Percentiles rank a stretch among this genome's conserved stretches.
Evolutionary conservation across 2,797 vertebrate species (phyloP).

Genomic region (Dicrostonyx torquatus): DNA sequence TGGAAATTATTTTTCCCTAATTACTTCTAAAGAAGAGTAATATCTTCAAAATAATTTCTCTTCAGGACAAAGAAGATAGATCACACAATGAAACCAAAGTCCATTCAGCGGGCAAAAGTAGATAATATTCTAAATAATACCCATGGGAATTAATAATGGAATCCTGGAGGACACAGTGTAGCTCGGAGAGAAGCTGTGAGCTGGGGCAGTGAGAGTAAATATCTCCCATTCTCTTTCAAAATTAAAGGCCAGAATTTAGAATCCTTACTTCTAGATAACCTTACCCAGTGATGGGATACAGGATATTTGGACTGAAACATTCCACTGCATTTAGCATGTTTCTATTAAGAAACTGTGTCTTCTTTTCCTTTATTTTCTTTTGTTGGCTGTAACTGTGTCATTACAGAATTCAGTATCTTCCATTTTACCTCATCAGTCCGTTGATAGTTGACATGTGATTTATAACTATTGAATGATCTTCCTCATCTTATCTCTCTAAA

Average conservation of each 20-base stretch:
- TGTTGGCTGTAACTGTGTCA: not conserved
- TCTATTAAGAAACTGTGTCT: not conserved
- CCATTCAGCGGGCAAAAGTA: conserved; percentile 75
- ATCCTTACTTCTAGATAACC: not conserved
- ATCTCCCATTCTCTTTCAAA: conserved; percentile 24
- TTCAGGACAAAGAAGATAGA: conserved; percentile 77
- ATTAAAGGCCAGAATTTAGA: not conserved
- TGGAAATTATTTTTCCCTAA: conserved; percentile 85
- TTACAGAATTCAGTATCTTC: not conserved
- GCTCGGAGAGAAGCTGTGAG: conserved; percentile 10
- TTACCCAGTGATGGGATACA: not conserved
- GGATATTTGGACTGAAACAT: not conserved
- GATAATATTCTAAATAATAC: conserved; percentile 61
- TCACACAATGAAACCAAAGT: conserved; percentile 73
- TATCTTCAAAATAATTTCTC: conserved; percentile 82
- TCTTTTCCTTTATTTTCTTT: not conserved
- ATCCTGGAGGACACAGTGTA: not conserved
- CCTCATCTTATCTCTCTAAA: not conserved
- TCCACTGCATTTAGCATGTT: not conserved
- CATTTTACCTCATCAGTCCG: not conserved
- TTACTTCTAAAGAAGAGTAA: conserved; percentile 79
- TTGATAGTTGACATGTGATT: not conserved
- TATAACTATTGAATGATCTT: not conserved
- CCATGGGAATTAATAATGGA: conserved; percentile 46
- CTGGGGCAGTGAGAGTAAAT: not conserved